Evolutionary conservation across 2,888 invertebrate species (phyloP).

Genomic region (Patella pellucida): DNA sequence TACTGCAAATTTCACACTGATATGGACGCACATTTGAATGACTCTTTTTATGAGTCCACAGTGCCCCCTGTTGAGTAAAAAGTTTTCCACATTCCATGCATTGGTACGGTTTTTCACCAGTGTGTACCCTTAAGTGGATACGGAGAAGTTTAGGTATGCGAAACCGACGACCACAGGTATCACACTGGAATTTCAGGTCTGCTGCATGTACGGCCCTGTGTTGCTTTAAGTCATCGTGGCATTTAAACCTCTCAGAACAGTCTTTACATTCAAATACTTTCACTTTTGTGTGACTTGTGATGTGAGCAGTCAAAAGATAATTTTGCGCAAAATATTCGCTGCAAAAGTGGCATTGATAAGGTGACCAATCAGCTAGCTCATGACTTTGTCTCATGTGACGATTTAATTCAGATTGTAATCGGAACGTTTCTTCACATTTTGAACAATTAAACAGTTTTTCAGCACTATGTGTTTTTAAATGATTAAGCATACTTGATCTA

Average conservation of each 20-base stretch:
- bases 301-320: neutral
- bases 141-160: neutral
- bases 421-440: too few relatives aligned
- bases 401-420: too few relatives aligned
- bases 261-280: neutral
- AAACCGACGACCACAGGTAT: slow-evolving; percentile 4
- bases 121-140: slow-evolving; percentile 22
- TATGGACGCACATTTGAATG: slow-evolving; percentile 6
- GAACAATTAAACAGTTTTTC: too few relatives aligned
- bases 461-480: too few relatives aligned
- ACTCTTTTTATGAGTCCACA: neutral
- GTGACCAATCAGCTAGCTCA: too few relatives aligned
- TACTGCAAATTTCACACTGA: slow-evolving; percentile 12
- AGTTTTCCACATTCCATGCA: slow-evolving; percentile 17
- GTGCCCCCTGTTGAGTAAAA: neutral
- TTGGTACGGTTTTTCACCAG: slow-evolving; percentile 22
- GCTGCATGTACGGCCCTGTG: neutral
- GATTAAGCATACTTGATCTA: too few relatives aligned
- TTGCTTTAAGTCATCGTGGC: neutral
- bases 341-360: too few relatives aligned
- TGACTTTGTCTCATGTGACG: too few relatives aligned
- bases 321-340: too few relatives aligned
- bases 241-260: neutral
- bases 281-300: neutral
- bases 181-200: neutral